Percentiles rank a stretch among this genome's conserved stretches.
Evolutionary conservation across 2,888 invertebrate species (phyloP).

Genomic region (Strigamia maritima): DNA sequence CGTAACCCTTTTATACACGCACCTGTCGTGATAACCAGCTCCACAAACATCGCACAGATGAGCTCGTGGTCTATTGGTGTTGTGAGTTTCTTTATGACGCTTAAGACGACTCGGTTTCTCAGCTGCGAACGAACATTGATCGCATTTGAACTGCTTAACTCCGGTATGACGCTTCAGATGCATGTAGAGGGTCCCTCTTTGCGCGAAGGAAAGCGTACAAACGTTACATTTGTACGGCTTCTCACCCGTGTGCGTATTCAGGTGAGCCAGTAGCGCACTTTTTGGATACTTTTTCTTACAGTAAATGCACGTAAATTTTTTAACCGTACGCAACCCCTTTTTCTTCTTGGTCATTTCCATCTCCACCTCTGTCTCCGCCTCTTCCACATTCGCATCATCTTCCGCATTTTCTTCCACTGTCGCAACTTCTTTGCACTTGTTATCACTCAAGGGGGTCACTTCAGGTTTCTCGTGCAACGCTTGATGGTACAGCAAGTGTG

Average conservation of each 20-base stretch:
- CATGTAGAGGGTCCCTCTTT: constrained; percentile 36
- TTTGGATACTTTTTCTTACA: constrained; percentile 48
- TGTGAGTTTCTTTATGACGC: constrained; percentile 38
- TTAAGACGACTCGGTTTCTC: constrained; percentile 38
- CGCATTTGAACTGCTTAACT: constrained; percentile 47
- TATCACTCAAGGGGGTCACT: not conserved
- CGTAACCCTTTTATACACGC: not conserved
- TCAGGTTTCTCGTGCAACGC: constrained; percentile 22
- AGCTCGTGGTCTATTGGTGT: constrained; percentile 37
- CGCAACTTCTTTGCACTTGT: not conserved
- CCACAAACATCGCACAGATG: constrained; percentile 42
- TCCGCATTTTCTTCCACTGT: not conserved
- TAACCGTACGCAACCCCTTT: constrained; percentile 24
- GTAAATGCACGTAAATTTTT: constrained; percentile 48
- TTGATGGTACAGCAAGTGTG: constrained; percentile 24
- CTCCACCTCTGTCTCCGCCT: not conserved
- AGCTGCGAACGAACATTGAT: constrained; percentile 39
- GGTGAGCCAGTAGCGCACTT: constrained; percentile 49
- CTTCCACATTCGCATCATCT: not conserved
- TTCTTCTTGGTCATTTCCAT: not conserved
- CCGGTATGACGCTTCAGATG: constrained; percentile 46
- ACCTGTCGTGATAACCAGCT: constrained; percentile 41
- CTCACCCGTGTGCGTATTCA: constrained; percentile 49
- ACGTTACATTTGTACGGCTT: constrained; percentile 46
- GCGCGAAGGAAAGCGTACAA: constrained; percentile 46